Evolutionary conservation across 2,888 invertebrate species (phyloP).

Genomic region (Arrhopalites spinosus): DNA sequence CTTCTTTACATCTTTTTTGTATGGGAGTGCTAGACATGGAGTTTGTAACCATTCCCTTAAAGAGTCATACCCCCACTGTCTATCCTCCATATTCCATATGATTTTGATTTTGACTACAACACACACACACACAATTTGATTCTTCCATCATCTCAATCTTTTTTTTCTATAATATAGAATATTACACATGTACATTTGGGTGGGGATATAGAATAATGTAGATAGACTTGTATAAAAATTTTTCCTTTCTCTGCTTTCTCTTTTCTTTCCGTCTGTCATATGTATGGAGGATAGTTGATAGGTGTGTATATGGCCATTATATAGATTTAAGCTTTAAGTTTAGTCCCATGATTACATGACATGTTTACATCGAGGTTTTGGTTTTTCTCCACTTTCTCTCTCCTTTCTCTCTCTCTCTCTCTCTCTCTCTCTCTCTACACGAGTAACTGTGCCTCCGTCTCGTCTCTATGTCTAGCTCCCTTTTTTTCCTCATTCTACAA

Average conservation of each 20-base stretch:
- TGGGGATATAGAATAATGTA: not conserved
- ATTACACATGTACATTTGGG: not conserved
- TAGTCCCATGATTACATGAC: conserved; percentile 22
- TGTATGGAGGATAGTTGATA: not conserved
- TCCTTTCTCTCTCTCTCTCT: not conserved
- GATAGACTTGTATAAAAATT: too few relatives aligned
- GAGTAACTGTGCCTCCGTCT: too few relatives aligned
- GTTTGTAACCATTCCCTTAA: too few relatives aligned
- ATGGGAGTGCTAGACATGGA: too few relatives aligned
- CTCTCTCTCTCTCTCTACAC: not conserved
- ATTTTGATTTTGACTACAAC: too few relatives aligned
- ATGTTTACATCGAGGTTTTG: conserved; percentile 21
- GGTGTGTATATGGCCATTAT: not conserved
- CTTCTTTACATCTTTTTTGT: too few relatives aligned
- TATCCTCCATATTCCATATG: too few relatives aligned
- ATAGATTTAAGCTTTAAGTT: not conserved
- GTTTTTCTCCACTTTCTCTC: too few relatives aligned
- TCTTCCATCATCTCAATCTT: too few relatives aligned
- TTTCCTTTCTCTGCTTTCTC: conserved; percentile 6
- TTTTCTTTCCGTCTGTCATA: not conserved
- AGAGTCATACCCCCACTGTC: too few relatives aligned
- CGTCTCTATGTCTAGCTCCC: not conserved
- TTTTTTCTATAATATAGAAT: too few relatives aligned
- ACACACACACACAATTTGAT: too few relatives aligned
- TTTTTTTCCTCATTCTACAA: not conserved